phyloP scores from a whole-genome alignment of 2,888 invertebrate genomes.

The Heteropelma amictum region DNA sequence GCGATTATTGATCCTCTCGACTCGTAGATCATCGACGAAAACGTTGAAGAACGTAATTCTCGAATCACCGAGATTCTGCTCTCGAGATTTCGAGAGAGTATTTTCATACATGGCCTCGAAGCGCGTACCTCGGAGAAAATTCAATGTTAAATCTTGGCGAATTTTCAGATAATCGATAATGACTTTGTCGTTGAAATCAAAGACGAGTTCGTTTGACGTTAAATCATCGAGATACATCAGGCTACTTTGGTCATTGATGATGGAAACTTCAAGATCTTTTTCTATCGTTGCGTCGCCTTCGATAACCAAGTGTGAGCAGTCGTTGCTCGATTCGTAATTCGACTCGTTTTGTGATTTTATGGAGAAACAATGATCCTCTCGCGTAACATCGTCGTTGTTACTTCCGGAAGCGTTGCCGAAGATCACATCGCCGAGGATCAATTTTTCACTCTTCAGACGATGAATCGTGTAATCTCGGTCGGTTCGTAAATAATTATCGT shows the following conservation, averaged over 20 bases:
- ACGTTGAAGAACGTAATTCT: constrained; percentile 57
- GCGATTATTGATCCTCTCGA: constrained; percentile 60
- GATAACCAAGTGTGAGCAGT: constrained; percentile 57
- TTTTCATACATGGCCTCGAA: constrained; percentile 56
- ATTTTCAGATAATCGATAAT: constrained; percentile 61
- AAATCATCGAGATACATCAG: constrained; percentile 59
- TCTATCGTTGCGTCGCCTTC: constrained; percentile 64
- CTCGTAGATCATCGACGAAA: constrained; percentile 53
- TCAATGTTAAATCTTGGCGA: constrained; percentile 56
- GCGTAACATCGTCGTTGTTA: neutral
- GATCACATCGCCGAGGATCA: constrained; percentile 7
- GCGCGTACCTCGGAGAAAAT: constrained; percentile 55
- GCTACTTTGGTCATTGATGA: constrained; percentile 57
- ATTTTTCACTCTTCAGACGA: constrained; percentile 7
- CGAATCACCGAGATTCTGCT: constrained; percentile 60
- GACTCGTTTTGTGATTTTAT: too few relatives aligned
- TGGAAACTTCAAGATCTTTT: constrained; percentile 46
- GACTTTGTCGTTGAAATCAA: constrained; percentile 30
- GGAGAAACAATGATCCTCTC: neutral
- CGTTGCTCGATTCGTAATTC: neutral
- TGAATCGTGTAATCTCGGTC: constrained; percentile 25
- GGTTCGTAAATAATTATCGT: neutral
- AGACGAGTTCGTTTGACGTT: constrained; percentile 37
- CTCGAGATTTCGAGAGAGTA: constrained; percentile 61
- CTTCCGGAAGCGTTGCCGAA: neutral